These are phyloP conservation scores for Cyprinodon tularosa DNA, from an alignment of 2,113 vertebrate genomes.

Conservation along the genomic window DNA sequence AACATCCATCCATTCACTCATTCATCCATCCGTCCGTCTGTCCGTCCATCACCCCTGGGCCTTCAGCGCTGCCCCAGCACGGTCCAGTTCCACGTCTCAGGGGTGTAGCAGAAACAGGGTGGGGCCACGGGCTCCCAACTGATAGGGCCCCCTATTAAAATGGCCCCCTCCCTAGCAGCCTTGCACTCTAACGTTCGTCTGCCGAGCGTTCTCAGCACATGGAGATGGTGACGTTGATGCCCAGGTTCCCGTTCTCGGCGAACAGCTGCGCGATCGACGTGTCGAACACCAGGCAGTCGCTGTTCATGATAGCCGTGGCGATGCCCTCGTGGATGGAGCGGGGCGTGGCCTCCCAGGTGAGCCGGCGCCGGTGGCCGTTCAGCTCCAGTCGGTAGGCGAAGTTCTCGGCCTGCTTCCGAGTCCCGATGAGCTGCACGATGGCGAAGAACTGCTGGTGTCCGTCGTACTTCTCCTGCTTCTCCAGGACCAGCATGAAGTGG, in stretches of 20 bases:
- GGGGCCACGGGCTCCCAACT: conserved; percentile 39
- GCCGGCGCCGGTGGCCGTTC: conserved; percentile 96
- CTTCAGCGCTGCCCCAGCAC: conserved; percentile 55
- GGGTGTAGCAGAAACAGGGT: conserved; percentile 44
- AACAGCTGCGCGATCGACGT: conserved; percentile 99
- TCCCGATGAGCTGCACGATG: conserved; percentile 98
- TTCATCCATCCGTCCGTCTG: conserved; percentile 33
- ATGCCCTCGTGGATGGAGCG: conserved; percentile 98
- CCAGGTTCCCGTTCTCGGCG: conserved; percentile 98
- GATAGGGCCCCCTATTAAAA: conserved; percentile 38
- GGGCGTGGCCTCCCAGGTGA: conserved; percentile 99
- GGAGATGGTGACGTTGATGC: conserved; percentile 99
- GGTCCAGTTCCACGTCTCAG: conserved; percentile 59
- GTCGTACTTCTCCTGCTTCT: conserved; percentile 99
- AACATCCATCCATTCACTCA: not conserved
- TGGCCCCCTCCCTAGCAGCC: conserved; percentile 29
- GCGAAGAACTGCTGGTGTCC: conserved; percentile 99
- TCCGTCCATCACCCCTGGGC: conserved; percentile 33
- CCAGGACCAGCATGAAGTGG: conserved; percentile 98
- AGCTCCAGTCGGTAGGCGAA: conserved; percentile 98
- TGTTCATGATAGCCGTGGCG: conserved; percentile 99
- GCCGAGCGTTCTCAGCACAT: conserved; percentile 89
- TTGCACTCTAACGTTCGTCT: conserved; percentile 30
- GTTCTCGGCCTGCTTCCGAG: conserved; percentile 98
- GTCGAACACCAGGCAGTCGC: conserved; percentile 99